phyloP scores from a whole-genome alignment of 2,113 vertebrate genomes.

The Nymphicus hollandicus region DNA sequence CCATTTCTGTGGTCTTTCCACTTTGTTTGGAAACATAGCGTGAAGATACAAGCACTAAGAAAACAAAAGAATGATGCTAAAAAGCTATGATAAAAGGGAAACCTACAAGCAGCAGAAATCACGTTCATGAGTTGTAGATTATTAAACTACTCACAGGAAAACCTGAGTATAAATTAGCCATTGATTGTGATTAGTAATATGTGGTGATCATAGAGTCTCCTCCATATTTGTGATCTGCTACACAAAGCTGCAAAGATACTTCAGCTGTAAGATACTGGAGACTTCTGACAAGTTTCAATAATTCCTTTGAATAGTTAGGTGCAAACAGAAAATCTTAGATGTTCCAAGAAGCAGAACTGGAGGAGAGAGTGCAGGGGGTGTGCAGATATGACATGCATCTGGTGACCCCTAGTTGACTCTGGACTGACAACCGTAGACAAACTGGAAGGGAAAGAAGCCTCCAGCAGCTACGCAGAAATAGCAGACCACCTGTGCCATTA shows the following conservation, averaged over 20 bases:
- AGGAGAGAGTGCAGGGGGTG: fast-evolving
- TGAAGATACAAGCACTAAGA: not conserved
- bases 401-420: not conserved
- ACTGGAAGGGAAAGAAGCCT: not conserved
- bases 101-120: not conserved
- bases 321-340: not conserved
- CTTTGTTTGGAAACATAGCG: not conserved
- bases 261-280: not conserved
- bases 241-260: not conserved
- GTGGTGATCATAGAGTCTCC: not conserved
- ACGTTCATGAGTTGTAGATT: not conserved
- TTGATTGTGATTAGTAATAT: not conserved
- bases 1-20: not conserved
- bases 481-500: not conserved
- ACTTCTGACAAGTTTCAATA: not conserved
- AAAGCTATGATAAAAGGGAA: not conserved
- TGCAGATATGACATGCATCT: not conserved
- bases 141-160: not conserved
- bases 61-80: not conserved
- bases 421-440: not conserved
- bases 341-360: not conserved
- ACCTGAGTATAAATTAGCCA: not conserved
- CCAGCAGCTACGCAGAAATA: not conserved
- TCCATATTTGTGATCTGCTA: not conserved
- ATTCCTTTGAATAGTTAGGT: not conserved